A percentile compares a stretch with the other conserved stretches of the same genome.
These are phyloP conservation scores for Crotalus tigris DNA, from an alignment of 2,113 vertebrate genomes.

Conservation along the genomic window DNA sequence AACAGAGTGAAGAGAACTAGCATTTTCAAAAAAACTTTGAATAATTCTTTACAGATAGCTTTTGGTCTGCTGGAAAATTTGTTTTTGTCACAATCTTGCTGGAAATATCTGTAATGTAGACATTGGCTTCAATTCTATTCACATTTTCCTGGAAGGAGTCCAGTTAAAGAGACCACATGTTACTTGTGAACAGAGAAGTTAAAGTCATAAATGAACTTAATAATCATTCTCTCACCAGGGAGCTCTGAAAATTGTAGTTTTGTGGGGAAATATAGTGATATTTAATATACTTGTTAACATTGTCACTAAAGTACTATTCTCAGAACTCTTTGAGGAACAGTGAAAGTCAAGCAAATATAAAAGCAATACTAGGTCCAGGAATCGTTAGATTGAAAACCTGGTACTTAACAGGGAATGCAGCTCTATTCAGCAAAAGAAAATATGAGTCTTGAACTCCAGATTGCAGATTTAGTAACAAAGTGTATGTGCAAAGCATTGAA, in stretches of 20 bases:
- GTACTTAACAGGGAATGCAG: background rate
- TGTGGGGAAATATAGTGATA: background rate
- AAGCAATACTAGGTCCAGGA: background rate
- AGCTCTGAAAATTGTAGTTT: background rate
- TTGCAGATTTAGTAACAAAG: background rate
- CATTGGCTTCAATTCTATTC: background rate
- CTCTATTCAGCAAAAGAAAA: background rate
- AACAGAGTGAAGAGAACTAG: background rate
- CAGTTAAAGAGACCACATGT: background rate
- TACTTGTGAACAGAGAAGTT: background rate
- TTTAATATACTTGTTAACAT: background rate
- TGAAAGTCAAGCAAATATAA: background rate
- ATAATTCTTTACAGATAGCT: background rate
- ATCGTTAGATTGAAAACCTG: background rate
- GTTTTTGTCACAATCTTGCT: background rate
- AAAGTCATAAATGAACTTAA: background rate
- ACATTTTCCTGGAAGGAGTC: background rate
- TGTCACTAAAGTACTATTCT: background rate
- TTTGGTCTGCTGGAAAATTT: background rate
- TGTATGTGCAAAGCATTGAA: background rate
- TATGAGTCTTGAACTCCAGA: background rate
- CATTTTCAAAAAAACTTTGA: background rate
- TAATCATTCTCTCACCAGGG: background rate
- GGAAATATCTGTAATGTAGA: background rate
- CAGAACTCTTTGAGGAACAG: background rate